Base-by-base conservation (phyloP, 53 echinoderm and acorn worm genomes). In the Patiria pectinifera region DNA sequence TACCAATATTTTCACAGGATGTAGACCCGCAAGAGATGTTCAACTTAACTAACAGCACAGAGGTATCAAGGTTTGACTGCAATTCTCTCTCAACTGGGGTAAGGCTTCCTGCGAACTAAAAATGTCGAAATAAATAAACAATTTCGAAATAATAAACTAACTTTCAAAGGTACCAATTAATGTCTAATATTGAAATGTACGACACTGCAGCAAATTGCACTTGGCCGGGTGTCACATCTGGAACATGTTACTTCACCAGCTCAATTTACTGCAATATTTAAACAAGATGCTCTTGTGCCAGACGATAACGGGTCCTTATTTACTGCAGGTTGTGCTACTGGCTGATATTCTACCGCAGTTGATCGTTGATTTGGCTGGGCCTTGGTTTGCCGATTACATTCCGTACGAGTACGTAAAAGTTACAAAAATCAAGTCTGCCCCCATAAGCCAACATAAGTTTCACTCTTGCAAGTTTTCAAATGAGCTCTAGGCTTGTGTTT, bases 341-440 rank as follows among this genome's bases (percentile, higher is more conserved):
- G 86, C 86, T 18, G 86, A 86, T 45, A 45, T 71, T 35, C 25
- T 86, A 71, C 86, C 86, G 19, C 43, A 69, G 71, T 22, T 61
- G 35, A 18, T 86, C 45, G 69, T 86, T 19, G 62, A 71, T 45
- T 70, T 86, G 14, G 25, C 71, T 24, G 66, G 43, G 4, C 86
- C 86, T 13, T 86, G 86, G 86, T 26, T 86, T 45, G 69, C 71
- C 11, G 86, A 86, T 16, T 45, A 46, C 35, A 70, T 86, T 18
- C 86, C 86, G 18, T 86, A 86, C 48, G 86, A 35, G 86, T 86
- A 45, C 72, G 86, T 86, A 25, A 21, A 79, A 11, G 14, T 14
- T 60, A 11, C 12, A 16, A 3, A 66, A 13, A 66, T 66, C 0
- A 66, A 53, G 53, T 8, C 53, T 8, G 53, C 53, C 53, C 49